Evolutionary conservation across 2,888 invertebrate genomes (phyloP), one percentile per base, ranked within the genome.

Genomic region (Galeopsomyia nigrocyanea): DNA sequence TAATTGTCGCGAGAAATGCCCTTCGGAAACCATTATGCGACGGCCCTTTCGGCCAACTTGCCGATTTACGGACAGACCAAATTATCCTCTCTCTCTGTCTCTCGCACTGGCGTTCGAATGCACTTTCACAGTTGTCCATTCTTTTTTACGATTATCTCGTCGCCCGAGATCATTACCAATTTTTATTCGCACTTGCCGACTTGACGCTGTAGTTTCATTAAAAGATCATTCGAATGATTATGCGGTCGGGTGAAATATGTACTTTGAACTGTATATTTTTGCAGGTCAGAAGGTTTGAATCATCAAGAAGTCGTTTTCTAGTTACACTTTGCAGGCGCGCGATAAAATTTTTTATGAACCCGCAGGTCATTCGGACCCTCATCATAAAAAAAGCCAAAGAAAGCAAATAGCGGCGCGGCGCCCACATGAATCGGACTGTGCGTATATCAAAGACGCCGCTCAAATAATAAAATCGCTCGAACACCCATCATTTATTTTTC

Each of bases 1-100:
- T 83, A 83, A 83, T 83, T 82, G 83, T 82, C 80, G 80, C 80
- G 81, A 81, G 80, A 82, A 83, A 80, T 82, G 81, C 79, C 82
- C 81, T 82, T 82, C 80, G 81, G 79, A 82, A 83, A 83, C 83
- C 81, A 83, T 83, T 83, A 83, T 77, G 55, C 58, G 68, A 62
- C 58, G 50, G 58, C 26, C 63, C 72, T 62, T 66, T 68, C 72
- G 31, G 31, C 21, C n/a, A 53, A 72, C 46, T 58, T 71, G 10
- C 55, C 51, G 61, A 75, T 71, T 75, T 75, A 75, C 68, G 55
- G 31, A 68, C 63, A 67, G 55, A 16, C 53, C 53, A 66, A 66
- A 75, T 74, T 74, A 74, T 74, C 62, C 60, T 71, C 39, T 26
- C 70, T 19, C 49, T 51, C 14, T 31, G 3, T 31, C 61, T 49